A percentile compares a stretch with the other conserved stretches of the same genome.
phyloP scores from a whole-genome alignment of 2,888 invertebrate genomes.

The Idaea dimidiata region DNA sequence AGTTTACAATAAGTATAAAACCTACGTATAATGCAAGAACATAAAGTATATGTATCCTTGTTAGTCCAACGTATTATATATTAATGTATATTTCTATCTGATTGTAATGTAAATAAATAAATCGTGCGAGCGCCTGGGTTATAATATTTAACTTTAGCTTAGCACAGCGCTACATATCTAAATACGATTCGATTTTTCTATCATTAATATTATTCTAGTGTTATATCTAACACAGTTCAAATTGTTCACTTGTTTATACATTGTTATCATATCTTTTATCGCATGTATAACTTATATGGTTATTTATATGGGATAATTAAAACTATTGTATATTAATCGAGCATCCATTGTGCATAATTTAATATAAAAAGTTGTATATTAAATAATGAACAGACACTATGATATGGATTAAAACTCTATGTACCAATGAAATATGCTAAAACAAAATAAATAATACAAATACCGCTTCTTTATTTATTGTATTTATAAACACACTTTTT shows the following conservation, averaged over 20 bases:
- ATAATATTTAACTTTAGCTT: conserved; percentile 58
- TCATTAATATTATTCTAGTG: conserved; percentile 72
- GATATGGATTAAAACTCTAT: conserved; percentile 68
- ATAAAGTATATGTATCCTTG: conserved; percentile 42
- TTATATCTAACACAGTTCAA: conserved; percentile 74
- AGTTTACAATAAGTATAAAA: conserved; percentile 52
- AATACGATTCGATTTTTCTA: conserved; percentile 67
- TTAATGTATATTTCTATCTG: conserved; percentile 44
- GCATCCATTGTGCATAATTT: conserved; percentile 73
- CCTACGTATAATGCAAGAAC: conserved; percentile 26
- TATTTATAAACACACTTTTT: conserved; percentile 44
- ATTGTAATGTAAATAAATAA: conserved; percentile 56
- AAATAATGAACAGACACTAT: conserved; percentile 66
- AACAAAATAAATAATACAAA: conserved; percentile 78
- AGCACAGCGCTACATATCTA: conserved; percentile 77
- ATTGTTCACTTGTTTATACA: conserved; percentile 80
- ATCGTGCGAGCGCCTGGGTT: conserved; percentile 56
- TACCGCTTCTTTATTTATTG: conserved; percentile 78
- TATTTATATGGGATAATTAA: conserved; percentile 59
- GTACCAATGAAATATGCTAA: conserved; percentile 79
- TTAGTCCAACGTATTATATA: conserved; percentile 52
- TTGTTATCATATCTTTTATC: conserved; percentile 79
- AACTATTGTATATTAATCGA: conserved; percentile 68
- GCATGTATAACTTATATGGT: conserved; percentile 73
- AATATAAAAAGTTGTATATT: conserved; percentile 76